These are phyloP conservation scores for Drosophila rhopaloa DNA, from an alignment of 1,140 invertebrate species.

Conservation along the genomic window DNA sequence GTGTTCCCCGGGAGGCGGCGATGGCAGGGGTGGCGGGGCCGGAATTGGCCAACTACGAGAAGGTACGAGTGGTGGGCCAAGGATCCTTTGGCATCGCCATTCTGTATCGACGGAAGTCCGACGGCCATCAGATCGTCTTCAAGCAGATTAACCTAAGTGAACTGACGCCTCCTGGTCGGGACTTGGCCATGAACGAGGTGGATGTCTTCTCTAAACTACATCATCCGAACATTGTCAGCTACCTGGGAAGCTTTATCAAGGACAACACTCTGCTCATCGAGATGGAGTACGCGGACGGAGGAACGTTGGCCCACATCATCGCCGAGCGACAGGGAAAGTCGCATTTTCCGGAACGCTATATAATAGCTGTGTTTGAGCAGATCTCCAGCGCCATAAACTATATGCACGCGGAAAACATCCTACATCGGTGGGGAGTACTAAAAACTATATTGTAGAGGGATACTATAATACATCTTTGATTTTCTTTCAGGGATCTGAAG, in stretches of 20 bases:
- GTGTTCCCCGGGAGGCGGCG: conserved; percentile 43
- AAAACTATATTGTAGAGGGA: background rate
- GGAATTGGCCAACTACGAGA: conserved; percentile 77
- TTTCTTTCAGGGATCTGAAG: conserved; percentile 88
- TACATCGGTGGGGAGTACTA: conserved; percentile 87
- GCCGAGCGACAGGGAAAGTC: conserved; percentile 81
- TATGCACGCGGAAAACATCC: conserved; percentile 90
- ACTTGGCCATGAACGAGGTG: conserved; percentile 92
- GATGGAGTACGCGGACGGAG: conserved; percentile 93
- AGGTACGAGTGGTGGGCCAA: conserved; percentile 76
- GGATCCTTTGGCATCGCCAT: conserved; percentile 91
- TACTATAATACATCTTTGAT: background rate
- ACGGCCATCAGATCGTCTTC: conserved; percentile 89
- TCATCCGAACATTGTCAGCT: conserved; percentile 91
- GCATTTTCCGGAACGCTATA: conserved; percentile 87
- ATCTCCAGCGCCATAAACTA: conserved; percentile 89
- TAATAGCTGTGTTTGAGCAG: conserved; percentile 89
- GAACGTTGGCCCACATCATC: conserved; percentile 89
- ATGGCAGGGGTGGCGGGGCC: conserved; percentile 47
- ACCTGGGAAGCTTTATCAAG: conserved; percentile 91
- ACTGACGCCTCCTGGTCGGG: conserved; percentile 88
- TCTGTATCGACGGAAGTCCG: conserved; percentile 88
- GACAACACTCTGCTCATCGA: conserved; percentile 91
- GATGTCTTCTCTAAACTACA: conserved; percentile 89
- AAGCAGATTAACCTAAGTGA: conserved; percentile 92